Percentiles rank a stretch among this genome's conserved stretches.
These are phyloP conservation scores for Leucophenga varia DNA, from an alignment of 1,140 invertebrate species.

Conservation along the genomic window DNA sequence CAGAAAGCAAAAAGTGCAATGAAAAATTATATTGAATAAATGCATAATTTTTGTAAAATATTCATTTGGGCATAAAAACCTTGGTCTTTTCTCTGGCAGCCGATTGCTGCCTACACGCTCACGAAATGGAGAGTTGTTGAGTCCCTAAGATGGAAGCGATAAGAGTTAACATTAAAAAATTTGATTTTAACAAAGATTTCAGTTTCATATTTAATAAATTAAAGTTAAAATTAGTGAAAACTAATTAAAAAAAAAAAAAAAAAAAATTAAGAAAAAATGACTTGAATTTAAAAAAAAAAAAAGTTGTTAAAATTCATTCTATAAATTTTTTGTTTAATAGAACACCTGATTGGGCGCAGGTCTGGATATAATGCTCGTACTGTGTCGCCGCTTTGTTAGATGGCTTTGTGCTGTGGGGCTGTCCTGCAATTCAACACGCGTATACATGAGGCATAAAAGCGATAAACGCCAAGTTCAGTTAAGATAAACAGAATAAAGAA, in stretches of 20 bases:
- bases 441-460: conserved; percentile 30
- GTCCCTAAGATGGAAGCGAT: conserved; percentile 58
- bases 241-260: conserved; percentile 9
- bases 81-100: conserved; percentile 76
- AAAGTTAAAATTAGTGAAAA: conserved; percentile 4
- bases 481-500: background rate
- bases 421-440: conserved; percentile 43
- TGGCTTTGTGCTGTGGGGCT: conserved; percentile 62
- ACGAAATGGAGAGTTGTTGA: conserved; percentile 77
- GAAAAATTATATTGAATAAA: too few relatives aligned
- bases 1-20: too few relatives aligned
- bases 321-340: conserved; percentile 21
- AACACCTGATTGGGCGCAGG: conserved; percentile 56
- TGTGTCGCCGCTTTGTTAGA: conserved; percentile 73
- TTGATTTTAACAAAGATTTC: conserved; percentile 12
- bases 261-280: conserved; percentile 8
- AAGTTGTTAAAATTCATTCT: conserved; percentile 7
- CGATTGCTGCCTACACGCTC: conserved; percentile 85
- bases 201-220: conserved; percentile 7
- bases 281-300: conserved; percentile 2
- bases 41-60: too few relatives aligned
- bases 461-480: conserved; percentile 17
- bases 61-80: conserved; percentile 62
- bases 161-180: conserved; percentile 19
- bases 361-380: conserved; percentile 64